Percentiles rank a stretch among this genome's conserved stretches.
Evolutionary conservation across 2,113 vertebrate genomes (phyloP).

Genomic region (Ailuropoda melanoleuca): DNA sequence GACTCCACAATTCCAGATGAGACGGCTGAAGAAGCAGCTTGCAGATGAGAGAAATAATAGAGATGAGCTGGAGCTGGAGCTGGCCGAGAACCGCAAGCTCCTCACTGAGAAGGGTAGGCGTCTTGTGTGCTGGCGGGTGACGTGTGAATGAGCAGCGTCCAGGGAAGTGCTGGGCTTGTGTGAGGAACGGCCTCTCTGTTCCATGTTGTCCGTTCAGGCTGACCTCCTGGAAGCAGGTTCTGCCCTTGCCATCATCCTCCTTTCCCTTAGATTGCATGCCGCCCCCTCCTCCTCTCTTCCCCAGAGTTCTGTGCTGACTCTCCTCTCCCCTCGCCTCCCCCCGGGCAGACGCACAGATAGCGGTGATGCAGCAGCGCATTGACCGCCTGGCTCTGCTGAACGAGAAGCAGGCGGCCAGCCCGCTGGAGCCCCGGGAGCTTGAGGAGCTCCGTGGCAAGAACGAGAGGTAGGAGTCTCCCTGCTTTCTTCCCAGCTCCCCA

Average conservation of each 20-base stretch:
- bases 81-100: conserved; percentile 83
- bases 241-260: background rate
- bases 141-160: fast-evolving
- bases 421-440: conserved; percentile 85
- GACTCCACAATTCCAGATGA: conserved; percentile 93
- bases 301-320: background rate
- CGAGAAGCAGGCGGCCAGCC: conserved; percentile 79
- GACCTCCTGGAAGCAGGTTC: background rate
- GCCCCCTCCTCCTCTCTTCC: background rate
- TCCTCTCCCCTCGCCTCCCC: background rate
- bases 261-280: background rate
- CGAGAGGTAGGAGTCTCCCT: conserved; percentile 80
- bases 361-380: conserved; percentile 88
- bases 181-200: background rate
- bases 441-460: conserved; percentile 89
- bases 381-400: conserved; percentile 88
- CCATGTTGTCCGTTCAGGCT: background rate
- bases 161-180: background rate
- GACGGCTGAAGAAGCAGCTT: conserved; percentile 89
- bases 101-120: conserved; percentile 88
- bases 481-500: background rate
- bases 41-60: conserved; percentile 87
- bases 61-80: conserved; percentile 90
- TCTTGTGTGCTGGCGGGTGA: fast-evolving
- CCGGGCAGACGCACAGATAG: conserved; percentile 87